Conservation (phyloP, 1,140 invertebrate genomes). For the Bombus haemorrhoidalis region DNA sequence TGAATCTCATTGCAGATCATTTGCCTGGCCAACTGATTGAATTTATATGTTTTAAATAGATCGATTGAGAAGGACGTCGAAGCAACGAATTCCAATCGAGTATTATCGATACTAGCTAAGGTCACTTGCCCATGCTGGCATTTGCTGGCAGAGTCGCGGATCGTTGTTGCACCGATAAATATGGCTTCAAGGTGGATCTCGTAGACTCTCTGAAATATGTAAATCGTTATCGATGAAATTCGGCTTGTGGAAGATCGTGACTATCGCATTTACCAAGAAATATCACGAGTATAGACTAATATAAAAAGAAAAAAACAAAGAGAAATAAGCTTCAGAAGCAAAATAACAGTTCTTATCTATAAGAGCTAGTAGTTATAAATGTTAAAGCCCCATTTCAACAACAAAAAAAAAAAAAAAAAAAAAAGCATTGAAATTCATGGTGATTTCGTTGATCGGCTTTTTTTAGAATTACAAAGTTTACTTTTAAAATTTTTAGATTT, state of each 20-base stretch:
- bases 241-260: too few relatives aligned
- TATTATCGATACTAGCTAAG: slow-evolving; percentile 49
- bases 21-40: slow-evolving; percentile 15
- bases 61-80: slow-evolving; percentile 26
- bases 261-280: neutral
- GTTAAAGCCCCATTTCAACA: slow-evolving; percentile 21
- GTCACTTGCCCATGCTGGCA: slow-evolving; percentile 84
- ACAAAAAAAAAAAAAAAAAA: slow-evolving; percentile 18
- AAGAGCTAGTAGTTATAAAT: slow-evolving; percentile 5
- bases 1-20: neutral
- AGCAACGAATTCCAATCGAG: slow-evolving; percentile 36
- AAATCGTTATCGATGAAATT: slow-evolving; percentile 15
- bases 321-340: slow-evolving; percentile 29
- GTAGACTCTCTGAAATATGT: slow-evolving; percentile 86
- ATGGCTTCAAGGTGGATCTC: slow-evolving; percentile 88
- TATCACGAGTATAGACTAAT: neutral
- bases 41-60: slow-evolving; percentile 23
- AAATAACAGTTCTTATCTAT: slow-evolving; percentile 1
- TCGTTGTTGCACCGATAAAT: slow-evolving; percentile 87
- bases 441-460: neutral
- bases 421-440: slow-evolving; percentile 1
- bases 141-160: slow-evolving; percentile 88
- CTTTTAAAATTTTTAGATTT: neutral
- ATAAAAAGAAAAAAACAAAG: slow-evolving; percentile 7
- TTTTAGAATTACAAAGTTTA: neutral